Percentiles rank a stretch among this genome's conserved stretches.
Evolutionary conservation across 2,888 invertebrate genomes (phyloP).

Genomic region (Caenorhabditis sp.): DNA sequence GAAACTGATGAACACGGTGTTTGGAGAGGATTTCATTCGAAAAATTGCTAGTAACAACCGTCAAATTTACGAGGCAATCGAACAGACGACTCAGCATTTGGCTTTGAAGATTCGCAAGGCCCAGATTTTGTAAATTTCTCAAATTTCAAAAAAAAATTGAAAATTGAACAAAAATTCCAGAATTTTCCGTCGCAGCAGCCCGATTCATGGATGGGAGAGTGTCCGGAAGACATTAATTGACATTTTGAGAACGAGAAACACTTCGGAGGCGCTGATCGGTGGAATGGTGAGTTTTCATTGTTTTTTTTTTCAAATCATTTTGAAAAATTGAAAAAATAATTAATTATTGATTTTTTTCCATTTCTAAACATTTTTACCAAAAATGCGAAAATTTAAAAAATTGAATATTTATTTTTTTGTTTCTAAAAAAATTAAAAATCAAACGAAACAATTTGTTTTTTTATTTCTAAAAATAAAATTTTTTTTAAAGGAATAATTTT

Average conservation of each 20-base stretch:
- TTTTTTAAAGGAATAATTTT: no score
- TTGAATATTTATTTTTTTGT: no score
- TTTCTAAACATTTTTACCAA: no score
- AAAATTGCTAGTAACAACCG: background rate
- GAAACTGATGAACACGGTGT: conserved; percentile 20
- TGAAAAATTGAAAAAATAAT: background rate
- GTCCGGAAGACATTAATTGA: conserved; percentile 21
- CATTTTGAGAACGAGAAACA: background rate
- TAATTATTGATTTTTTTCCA: background rate
- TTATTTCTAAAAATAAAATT: no score
- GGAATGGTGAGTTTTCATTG: conserved; percentile 19
- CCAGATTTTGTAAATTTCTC: conserved; percentile 24
- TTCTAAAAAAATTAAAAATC: no score
- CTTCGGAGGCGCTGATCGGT: background rate
- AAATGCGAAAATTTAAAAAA: no score
- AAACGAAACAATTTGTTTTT: no score
- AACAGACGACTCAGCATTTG: conserved; percentile 13
- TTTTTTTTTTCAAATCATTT: no score
- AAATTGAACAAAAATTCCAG: no score
- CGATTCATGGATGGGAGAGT: conserved; percentile 24
- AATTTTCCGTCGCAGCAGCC: conserved; percentile 8
- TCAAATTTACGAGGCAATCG: conserved; percentile 16
- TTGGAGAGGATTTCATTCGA: conserved; percentile 21
- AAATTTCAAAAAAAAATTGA: no score
- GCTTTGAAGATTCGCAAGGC: conserved; percentile 24